phyloP scores from a whole-genome alignment of 2,888 invertebrate genomes.

The Syrphus vitripennis region DNA sequence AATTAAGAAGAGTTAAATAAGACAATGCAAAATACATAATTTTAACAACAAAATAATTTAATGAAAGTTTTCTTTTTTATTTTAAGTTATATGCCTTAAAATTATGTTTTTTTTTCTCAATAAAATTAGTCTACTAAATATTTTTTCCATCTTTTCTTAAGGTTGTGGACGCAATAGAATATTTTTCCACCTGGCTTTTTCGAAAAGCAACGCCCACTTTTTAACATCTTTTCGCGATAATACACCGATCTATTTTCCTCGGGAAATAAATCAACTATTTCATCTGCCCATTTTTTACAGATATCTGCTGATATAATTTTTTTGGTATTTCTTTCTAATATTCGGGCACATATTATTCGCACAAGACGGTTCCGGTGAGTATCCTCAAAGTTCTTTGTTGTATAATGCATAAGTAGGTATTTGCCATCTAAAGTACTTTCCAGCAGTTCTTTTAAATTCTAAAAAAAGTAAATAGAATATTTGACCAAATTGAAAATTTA shows the following conservation, averaged over 20 bases:
- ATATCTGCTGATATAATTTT: neutral
- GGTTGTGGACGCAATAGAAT: neutral
- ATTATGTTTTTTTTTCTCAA: no score
- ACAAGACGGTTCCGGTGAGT: neutral
- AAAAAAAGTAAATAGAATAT: neutral
- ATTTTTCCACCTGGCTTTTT: neutral
- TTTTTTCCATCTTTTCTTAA: neutral
- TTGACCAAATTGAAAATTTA: no score
- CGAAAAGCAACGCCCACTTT: neutral
- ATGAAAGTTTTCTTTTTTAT: no score
- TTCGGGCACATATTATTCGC: neutral
- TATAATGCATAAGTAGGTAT: neutral
- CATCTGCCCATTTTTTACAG: neutral
- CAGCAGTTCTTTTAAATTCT: neutral
- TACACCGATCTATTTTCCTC: neutral
- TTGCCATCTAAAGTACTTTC: neutral
- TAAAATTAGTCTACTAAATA: neutral
- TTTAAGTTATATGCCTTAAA: no score
- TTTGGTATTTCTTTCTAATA: neutral
- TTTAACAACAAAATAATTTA: no score
- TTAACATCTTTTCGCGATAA: neutral
- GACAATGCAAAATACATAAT: no score
- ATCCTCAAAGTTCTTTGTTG: neutral
- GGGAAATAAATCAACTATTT: neutral
- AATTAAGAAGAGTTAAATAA: no score